Evolutionary conservation across 2,797 vertebrate genomes (phyloP), one percentile per base, ranked within the genome.

Genomic region (Acanthopagrus latus): DNA sequence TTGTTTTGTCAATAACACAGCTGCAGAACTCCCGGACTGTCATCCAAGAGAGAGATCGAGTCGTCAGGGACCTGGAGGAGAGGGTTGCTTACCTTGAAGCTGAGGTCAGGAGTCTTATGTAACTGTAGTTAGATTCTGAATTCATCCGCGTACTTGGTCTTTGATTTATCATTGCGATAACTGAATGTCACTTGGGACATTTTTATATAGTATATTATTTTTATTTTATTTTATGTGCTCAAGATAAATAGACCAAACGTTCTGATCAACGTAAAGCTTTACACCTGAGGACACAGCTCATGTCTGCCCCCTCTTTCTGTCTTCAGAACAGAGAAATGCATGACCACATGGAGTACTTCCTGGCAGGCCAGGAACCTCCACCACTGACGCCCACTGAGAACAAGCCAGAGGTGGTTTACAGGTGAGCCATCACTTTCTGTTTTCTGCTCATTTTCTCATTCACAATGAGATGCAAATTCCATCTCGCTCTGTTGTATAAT

Each of bases 241-340:
- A 76, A 59, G 7, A n/a, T 23, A 13, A 43, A 63, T 21, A 13
- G 12, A 23, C 8, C 11, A 33, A 12, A n/a, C 20, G 47, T 57
- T 11, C 8, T 16, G 29, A 3, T 66, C 27, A 66, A 18, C 12
- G 18, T 10, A 74, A 60, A 43, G 38, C 27, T 38, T 38, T 38
- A 38, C 7, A 38, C 33, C 33, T 25, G 17, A 62, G 20, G 47
- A 71, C n/a, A 48, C 0, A 9, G 33, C 33, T 38, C 38, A 16
- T 55, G 16, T 27, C 23, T 56, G 23, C 16, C 6, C 27, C 14
- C n/a, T 46, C 41, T 62, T 76, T 29, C 14, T 79, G 68, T 59
- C 64, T 85, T 12, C 89, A 99, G 97, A 98, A 98, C 88, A 91
- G 95, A 85, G 97, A 98, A 91, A 95, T 99, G 96, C 97, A 97